Base-by-base conservation (phyloP, 2,797 vertebrate genomes). In the Columba guinea region DNA sequence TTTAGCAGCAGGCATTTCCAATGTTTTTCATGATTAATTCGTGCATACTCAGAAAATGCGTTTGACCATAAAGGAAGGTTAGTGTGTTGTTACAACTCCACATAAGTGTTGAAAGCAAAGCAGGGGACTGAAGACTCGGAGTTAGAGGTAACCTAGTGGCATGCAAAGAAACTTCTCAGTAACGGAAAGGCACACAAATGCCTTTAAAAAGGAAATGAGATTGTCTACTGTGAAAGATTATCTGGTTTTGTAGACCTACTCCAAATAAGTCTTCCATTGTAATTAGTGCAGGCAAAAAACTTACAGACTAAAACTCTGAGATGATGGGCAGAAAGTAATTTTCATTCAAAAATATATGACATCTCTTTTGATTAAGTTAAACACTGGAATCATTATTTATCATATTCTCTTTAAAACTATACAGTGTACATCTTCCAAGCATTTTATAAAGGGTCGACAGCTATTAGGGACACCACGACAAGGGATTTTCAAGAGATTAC, bases 301-400 rank as follows among this genome's bases (percentile, higher is more conserved):
- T 62, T 64, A 37, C 1, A 70, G 74, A 76, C 51, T 26, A 58
- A 67, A 82, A 41, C 26, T 84, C n/a, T 41, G 35, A 90, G 83
- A 93, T 93, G 87, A 85, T 5, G 7, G 34, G 56, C 35, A 95
- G 75, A 95, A 94, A 86, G 48, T 49, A 89, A 82, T 90, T 85
- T 94, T 93, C 48, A 46, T 64, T 84, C 84, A 77, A 79, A 93
- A 84, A 77, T 59, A 67, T 37, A 87, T 22, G 81, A 88, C 34
- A 28, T 30, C 32, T 74, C 80, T 83, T 89, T 68, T 88, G 79
- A 84, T 94, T 77, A 89, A 89, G 79, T 83, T 94, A 69, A 93
- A 80, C 32, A 65, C 55, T 56, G 70, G 70, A 88, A 88, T 90
- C 39, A 63, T 82, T 86, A 83, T 41, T 89, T 59, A 74, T 74